These are phyloP conservation scores for Liopterus haemorrhoidalis DNA, from an alignment of 2,888 invertebrate genomes.

Conservation along the genomic window DNA sequence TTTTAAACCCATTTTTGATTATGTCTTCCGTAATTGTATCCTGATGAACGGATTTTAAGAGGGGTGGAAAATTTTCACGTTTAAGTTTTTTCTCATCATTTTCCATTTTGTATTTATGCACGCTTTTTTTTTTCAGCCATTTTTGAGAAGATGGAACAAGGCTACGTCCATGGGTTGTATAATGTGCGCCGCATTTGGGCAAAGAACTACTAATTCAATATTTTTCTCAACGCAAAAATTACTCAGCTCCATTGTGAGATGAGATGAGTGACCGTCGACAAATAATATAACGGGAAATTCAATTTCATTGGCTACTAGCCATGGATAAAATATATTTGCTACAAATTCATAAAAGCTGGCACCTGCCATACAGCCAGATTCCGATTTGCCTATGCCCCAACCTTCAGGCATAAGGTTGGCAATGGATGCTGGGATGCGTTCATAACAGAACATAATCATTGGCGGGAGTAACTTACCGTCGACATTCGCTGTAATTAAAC, in stretches of 20 bases:
- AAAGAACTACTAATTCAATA: too few relatives aligned
- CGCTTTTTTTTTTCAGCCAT: neutral
- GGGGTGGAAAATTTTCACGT: slow-evolving; percentile 1
- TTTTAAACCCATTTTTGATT: too few relatives aligned
- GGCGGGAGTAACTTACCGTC: slow-evolving; percentile 27
- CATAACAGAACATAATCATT: slow-evolving; percentile 28
- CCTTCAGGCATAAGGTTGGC: neutral
- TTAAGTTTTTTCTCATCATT: neutral
- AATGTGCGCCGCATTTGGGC: too few relatives aligned
- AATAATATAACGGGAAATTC: slow-evolving; percentile 38
- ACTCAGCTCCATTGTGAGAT: slow-evolving; percentile 38
- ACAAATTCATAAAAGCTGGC: too few relatives aligned
- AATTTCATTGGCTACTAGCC: slow-evolving; percentile 37
- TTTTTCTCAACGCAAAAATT: slow-evolving; percentile 39
- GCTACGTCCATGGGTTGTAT: slow-evolving; percentile 1
- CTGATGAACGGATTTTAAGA: too few relatives aligned
- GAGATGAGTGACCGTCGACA: slow-evolving; percentile 40
- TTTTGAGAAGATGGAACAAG: slow-evolving; percentile 4
- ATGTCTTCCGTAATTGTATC: too few relatives aligned
- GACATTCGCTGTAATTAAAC: slow-evolving; percentile 33
- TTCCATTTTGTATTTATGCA: too few relatives aligned
- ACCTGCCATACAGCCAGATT: too few relatives aligned
- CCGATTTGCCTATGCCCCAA: neutral
- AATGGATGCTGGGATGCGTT: too few relatives aligned
- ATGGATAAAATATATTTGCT: too few relatives aligned